A percentile compares a stretch with the other conserved stretches of the same genome.
Evolutionary conservation across 2,113 vertebrate species (phyloP).

Genomic region (Chaetura pelagica): DNA sequence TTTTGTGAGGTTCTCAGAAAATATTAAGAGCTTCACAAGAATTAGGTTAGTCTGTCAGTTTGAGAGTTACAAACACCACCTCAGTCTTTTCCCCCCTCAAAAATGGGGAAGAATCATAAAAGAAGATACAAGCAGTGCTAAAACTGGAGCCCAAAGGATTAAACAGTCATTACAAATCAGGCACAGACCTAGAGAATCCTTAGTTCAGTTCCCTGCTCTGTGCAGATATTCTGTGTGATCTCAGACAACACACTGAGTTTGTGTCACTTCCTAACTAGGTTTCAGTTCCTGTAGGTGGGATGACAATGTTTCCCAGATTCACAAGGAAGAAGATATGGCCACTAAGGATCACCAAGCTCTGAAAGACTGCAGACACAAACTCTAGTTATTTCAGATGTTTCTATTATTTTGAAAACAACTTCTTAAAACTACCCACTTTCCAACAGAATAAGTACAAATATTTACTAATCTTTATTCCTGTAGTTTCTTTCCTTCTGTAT

Average conservation of each 20-base stretch:
- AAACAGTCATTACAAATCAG: not conserved
- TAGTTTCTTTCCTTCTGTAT: not conserved
- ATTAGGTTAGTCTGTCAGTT: not conserved
- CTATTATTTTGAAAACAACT: not conserved
- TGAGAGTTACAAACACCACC: not conserved
- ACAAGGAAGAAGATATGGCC: not conserved
- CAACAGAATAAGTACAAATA: not conserved
- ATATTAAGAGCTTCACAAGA: not conserved
- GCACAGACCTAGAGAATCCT: not conserved
- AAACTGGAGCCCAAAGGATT: not conserved
- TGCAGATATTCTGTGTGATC: not conserved
- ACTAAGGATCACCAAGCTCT: not conserved
- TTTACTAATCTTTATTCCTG: not conserved
- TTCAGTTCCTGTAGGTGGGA: not conserved
- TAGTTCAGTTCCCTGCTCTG: not conserved
- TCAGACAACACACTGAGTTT: not conserved
- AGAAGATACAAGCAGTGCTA: not conserved
- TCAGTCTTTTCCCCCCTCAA: fast-evolving
- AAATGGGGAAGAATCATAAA: not conserved
- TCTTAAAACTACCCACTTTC: not conserved
- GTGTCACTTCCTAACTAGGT: not conserved
- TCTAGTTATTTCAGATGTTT: not conserved
- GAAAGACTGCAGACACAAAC: not conserved
- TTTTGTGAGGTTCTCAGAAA: not conserved
- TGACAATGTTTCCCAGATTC: not conserved